A percentile compares a stretch with the other conserved stretches of the same genome.
Evolutionary conservation across 1,140 invertebrate genomes (phyloP).

Genomic region (Drosophila lini): DNA sequence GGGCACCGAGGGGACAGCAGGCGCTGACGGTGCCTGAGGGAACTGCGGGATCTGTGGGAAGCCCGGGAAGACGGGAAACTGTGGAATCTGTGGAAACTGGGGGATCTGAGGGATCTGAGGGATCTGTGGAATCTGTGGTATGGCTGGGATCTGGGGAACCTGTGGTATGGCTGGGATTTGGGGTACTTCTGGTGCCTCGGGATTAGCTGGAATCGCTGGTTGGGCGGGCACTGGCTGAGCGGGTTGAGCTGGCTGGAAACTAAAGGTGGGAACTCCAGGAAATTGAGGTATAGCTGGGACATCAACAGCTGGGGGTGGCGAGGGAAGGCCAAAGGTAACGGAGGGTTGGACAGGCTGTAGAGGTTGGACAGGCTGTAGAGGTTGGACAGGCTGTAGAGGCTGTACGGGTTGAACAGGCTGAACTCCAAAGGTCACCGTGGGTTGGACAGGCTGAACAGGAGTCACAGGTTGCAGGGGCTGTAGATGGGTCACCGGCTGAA

Average conservation of each 20-base stretch:
- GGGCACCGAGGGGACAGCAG: slow-evolving; percentile 23
- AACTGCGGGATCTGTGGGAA: slow-evolving; percentile 61
- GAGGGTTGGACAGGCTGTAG: slow-evolving; percentile 21
- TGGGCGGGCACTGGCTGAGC: slow-evolving; percentile 40
- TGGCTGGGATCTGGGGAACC: slow-evolving; percentile 26
- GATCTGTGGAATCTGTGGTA: slow-evolving; percentile 38
- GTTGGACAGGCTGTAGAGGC: slow-evolving; percentile 8
- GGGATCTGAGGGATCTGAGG: slow-evolving; percentile 33
- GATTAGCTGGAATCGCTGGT: slow-evolving; percentile 28
- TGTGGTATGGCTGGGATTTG: slow-evolving; percentile 26
- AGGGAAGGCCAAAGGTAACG: slow-evolving; percentile 20
- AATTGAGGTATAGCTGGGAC: slow-evolving; percentile 18
- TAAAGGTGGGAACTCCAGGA: slow-evolving; percentile 44
- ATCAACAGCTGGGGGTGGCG: slow-evolving; percentile 22
- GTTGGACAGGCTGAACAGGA: slow-evolving; percentile 36
- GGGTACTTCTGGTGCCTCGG: slow-evolving; percentile 40
- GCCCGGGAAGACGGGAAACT: slow-evolving; percentile 36
- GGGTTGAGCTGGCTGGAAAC: slow-evolving; percentile 42
- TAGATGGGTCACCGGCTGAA: slow-evolving; percentile 42
- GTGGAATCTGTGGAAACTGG: slow-evolving; percentile 27
- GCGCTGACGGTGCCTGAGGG: slow-evolving; percentile 35
- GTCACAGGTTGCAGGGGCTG: slow-evolving; percentile 46
- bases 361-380: slow-evolving; percentile 17
- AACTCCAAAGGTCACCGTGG: slow-evolving; percentile 16
- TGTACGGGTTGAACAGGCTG: slow-evolving; percentile 48